Base-by-base conservation (phyloP, 2,797 vertebrate genomes). In the Linurgus olivaceus region DNA sequence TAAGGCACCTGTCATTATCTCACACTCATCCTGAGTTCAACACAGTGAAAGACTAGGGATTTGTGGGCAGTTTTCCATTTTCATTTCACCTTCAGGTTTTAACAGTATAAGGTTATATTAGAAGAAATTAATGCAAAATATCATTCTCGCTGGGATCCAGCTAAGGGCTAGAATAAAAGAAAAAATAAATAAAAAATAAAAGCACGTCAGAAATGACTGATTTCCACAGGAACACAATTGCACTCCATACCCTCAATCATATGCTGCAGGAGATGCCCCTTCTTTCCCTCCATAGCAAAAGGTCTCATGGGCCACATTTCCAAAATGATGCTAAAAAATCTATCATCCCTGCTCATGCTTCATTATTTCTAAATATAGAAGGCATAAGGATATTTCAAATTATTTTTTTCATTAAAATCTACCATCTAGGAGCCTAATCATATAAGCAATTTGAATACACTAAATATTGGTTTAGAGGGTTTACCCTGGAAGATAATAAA, bases 1-100 rank as follows among this genome's bases (percentile, higher is more conserved):
- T 94, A 94, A 97, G 90, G 76, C 92, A 96, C 94, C 94, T 96
- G 91, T 93, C 96, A 95, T 90, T 84, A 94, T 83, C 85, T 86
- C 71, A 70, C 8, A 4, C 45, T 88, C 88, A 92, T 63, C 90
- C 88, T 10, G 13, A 86, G 86, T 86, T 95, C 81, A 94, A 94
- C 52, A 68, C 83, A 66, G 58, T 48, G 76, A 82, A 96, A 93
- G 80, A 92, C 86, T 38, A 70, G 28, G 74, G 92, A 95, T 94
- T 74, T 86, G 72, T 44, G 17, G 35, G 58, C 45, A 83, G 68
- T 87, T 77, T 91, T 86, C 75, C 85, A 86, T 86, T 95, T 94
- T 47, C 47, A 72, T 62, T 88, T 86, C 54, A 91, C 91, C 88
- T 92, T 75, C 38, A 70, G 70, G 31, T 84, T 93, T 90, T 29